Conservation (phyloP, 2,113 vertebrate species). For the Petaurus breviceps region DNA sequence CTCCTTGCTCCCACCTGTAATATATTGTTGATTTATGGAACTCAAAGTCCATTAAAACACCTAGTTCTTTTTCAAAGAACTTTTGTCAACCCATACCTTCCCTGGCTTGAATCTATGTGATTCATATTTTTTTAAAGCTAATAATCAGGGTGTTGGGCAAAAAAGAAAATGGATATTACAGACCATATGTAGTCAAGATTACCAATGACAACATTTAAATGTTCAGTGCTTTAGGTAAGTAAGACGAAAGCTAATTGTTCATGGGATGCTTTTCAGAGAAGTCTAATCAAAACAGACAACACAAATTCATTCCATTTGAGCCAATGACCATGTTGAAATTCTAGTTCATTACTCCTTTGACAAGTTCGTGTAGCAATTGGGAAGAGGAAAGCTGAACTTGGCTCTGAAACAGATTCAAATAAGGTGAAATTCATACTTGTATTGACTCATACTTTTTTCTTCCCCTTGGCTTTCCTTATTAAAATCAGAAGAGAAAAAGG, state of each 20-base stretch:
- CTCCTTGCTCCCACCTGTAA: background rate
- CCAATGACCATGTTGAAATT: background rate
- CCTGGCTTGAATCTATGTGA: background rate
- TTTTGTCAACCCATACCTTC: background rate
- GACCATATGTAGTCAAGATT: slow-evolving; percentile 19
- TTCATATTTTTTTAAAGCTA: background rate
- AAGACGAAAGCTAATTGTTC: background rate
- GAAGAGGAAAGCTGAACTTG: background rate
- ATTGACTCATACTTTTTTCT: slow-evolving; percentile 12
- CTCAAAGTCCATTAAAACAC: background rate
- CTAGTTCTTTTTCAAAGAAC: background rate
- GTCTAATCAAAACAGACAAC: slow-evolving; percentile 22
- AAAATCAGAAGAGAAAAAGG: background rate
- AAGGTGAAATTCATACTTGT: background rate
- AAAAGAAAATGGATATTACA: background rate
- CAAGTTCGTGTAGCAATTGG: background rate
- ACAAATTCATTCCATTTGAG: background rate
- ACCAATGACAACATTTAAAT: slow-evolving; percentile 21
- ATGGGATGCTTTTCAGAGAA: slow-evolving; percentile 17
- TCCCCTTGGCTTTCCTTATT: background rate
- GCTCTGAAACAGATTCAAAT: background rate
- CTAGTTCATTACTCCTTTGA: slow-evolving; percentile 18
- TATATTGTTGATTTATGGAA: background rate
- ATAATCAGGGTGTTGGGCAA: background rate
- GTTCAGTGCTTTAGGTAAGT: slow-evolving; percentile 19